Base-by-base conservation (phyloP, 2,888 invertebrate species). In the Drosophila stalkeri region DNA sequence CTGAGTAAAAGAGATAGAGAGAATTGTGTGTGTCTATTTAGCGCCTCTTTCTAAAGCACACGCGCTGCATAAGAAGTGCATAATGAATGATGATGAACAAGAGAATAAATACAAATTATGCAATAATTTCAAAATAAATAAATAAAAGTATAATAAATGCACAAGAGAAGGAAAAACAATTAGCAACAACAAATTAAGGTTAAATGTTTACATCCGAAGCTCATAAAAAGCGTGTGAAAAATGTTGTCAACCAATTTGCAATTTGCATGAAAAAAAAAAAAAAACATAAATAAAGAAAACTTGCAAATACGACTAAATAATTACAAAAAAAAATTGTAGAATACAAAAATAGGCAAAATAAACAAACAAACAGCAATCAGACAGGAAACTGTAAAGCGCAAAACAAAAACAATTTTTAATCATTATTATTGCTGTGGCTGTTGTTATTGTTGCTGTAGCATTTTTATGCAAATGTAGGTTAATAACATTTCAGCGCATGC, bases 401-500 rank as follows among this genome's bases (percentile, higher is more conserved):
- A 75, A 76, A 65, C 31, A 67, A 76, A 64, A 79, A 80, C 72
- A 73, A 82, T 80, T 65, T 79, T 79, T 74, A 72, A 81, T 75
- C 72, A 60, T 67, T 72, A 70, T 72, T 72, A 72, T 69, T 46
- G 52, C 63, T 64, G 66, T 59, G 41, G 60, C 64, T 62, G 49
- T 52, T 75, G 39, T 56, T 59, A 52, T 78, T 81, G 47, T 75
- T 82, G 64, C 23, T 74, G 54, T 68, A 68, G 47, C 69, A 77
- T 77, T 84, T 80, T 87, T 86, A 86, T 86, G 86, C 85, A 85
- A 86, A 86, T 86, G 81, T 87, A 78, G 86, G 86, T 86, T 86
- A 87, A 86, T 86, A 86, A 86, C 87, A 86, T 87, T 86, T 82
- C 59, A 75, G 63, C 76, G 87, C 85, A 85, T 78, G 82, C 82